These are phyloP conservation scores for Phrynocephalus versicolor DNA, from an alignment of 2,113 vertebrate genomes.

Conservation along the genomic window DNA sequence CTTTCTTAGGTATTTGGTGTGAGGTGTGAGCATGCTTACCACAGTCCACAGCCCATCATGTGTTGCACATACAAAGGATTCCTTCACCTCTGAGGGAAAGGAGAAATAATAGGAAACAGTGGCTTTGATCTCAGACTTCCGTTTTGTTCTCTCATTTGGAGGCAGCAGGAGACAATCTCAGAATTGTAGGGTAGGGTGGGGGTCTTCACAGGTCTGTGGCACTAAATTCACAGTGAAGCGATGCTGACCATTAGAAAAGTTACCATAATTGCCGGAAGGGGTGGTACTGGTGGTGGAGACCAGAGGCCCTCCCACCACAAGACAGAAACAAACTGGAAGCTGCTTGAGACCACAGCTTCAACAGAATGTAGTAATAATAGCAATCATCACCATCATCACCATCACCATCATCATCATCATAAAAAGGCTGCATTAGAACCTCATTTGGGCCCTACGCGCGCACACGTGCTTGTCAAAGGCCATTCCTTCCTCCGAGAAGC, in stretches of 20 bases:
- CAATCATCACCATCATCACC: no score
- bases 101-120: conserved; percentile 30
- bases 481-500: conserved; percentile 22
- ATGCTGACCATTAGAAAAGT: conserved; percentile 55
- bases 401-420: no score
- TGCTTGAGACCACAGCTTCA: conserved; percentile 45
- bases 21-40: no score
- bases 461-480: background rate
- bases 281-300: conserved; percentile 32
- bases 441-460: conserved; percentile 26
- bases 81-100: conserved; percentile 40
- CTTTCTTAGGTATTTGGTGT: no score
- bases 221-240: conserved; percentile 73
- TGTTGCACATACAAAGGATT: conserved; percentile 22
- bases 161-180: conserved; percentile 31
- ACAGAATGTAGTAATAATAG: conserved; percentile 35
- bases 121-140: conserved; percentile 33
- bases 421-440: conserved; percentile 45
- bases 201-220: conserved; percentile 65
- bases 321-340: conserved; percentile 52
- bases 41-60: conserved; percentile 15
- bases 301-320: conserved; percentile 43
- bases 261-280: conserved; percentile 44
- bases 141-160: conserved; percentile 14
- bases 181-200: conserved; percentile 55